Base-by-base conservation (phyloP, 2,797 vertebrate genomes). In the Epinephelus malabaricus region DNA sequence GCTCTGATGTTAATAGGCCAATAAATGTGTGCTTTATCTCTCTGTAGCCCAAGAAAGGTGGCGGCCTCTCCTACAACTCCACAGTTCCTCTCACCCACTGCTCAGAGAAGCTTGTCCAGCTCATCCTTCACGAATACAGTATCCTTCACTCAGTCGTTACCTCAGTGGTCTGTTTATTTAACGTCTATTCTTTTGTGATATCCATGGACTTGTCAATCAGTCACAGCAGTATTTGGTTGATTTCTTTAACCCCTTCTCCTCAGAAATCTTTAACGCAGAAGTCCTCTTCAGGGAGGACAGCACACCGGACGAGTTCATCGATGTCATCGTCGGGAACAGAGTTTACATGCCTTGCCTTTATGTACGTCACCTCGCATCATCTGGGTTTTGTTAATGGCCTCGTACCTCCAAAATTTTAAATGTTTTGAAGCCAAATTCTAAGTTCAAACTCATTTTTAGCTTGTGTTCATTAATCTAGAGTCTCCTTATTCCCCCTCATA, bases 221-320 rank as follows among this genome's bases (percentile, higher is more conserved):
- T 27, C 8, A 27, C 13, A n/a, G 8, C 3, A 40, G 14, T 18
- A n/a, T 38, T 23, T 38, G 19, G 14, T 15, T 43, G 4, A 19
- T 47, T 77, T 78, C 91, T 84, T 96, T 94, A 93, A 95, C 88
- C 1, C 8, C 15, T 63, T 38, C 17, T 40, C 75, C 63, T 86
- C 91, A 99, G 98, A 99, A 97, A 99, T 99, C 95, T 99, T 99
- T 94, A 99, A 99, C 0, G 98, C 98, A 0, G 98, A 99, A 86
- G 97, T 99, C 18, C 96, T 99, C 53, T 99, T 99, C 94, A 93
- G 98, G 82, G 98, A 99, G 88, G 98, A 99, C 89, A 96, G 97
- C 86, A 97, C 97, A 3, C 96, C 98, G 0, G 98, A 99, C 1
- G 98, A 99, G 84, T 99, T 99, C 94, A 99, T 99, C 0, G 98